Conservation (phyloP, 1,140 invertebrate species). For the Ceratitis capitata region DNA sequence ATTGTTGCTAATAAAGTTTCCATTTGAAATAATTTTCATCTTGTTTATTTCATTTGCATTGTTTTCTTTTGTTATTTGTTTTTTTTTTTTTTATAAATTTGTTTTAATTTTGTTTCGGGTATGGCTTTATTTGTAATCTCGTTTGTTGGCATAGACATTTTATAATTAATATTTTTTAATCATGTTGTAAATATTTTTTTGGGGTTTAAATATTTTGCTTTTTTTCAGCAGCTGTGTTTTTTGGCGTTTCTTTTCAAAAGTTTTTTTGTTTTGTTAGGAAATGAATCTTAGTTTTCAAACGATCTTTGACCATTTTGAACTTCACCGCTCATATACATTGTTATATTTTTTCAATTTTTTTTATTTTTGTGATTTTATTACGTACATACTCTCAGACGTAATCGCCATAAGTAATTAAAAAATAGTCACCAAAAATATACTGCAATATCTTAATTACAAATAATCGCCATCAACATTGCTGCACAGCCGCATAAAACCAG, state of each 20-base stretch:
- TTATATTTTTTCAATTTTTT: too few species aligned
- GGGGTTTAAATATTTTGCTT: background rate
- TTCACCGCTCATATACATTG: background rate
- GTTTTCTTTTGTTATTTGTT: background rate
- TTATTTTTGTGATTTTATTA: background rate
- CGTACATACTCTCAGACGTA: too few species aligned
- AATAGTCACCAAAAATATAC: background rate
- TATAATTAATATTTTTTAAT: constrained; percentile 8
- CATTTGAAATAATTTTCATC: background rate
- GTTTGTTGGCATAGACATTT: background rate
- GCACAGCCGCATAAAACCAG: background rate
- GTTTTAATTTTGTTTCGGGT: background rate
- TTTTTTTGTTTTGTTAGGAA: background rate
- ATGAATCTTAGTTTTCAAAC: background rate
- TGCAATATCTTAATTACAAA: background rate
- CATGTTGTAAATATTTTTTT: background rate
- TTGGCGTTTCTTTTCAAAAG: background rate
- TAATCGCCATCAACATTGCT: background rate
- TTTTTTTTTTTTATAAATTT: background rate
- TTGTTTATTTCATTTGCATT: background rate
- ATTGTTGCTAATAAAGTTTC: background rate
- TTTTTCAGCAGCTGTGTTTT: background rate
- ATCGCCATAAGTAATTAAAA: background rate
- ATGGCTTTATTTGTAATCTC: background rate
- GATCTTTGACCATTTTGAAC: background rate